Evolutionary conservation across 23 tunicate genomes (phyloP).

Genomic region (Clavelina lepadiformis): DNA sequence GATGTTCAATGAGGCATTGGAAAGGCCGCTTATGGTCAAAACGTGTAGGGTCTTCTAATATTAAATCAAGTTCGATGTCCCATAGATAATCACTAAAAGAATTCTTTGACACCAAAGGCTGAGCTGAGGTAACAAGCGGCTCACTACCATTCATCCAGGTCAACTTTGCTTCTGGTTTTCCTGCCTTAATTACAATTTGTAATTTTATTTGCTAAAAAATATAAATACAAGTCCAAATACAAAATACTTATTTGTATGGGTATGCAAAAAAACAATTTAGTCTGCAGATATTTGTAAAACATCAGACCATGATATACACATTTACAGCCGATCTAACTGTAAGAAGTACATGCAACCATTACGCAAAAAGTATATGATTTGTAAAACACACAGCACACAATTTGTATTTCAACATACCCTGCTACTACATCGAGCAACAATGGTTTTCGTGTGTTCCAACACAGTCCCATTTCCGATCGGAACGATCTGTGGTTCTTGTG

Average conservation of each 20-base stretch:
- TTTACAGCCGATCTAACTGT: no score
- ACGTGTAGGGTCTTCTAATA: conserved; percentile 53
- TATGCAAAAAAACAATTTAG: no score
- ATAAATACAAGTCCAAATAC: no score
- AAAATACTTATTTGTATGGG: no score
- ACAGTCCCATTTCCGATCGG: conserved; percentile 36
- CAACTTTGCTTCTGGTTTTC: conserved; percentile 51
- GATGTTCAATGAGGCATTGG: conserved; percentile 39
- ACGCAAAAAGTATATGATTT: no score
- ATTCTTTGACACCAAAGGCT: conserved; percentile 22
- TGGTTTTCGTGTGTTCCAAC: conserved; percentile 33
- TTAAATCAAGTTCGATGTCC: conserved; percentile 42
- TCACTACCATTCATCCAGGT: conserved; percentile 48
- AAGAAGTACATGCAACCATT: no score
- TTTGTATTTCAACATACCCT: conserved; percentile 13
- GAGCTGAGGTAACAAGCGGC: not conserved
- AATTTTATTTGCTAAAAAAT: no score
- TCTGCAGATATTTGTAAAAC: no score
- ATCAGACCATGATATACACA: no score
- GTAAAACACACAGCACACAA: no score
- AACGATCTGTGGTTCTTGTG: conserved; percentile 29
- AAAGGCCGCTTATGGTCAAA: conserved; percentile 74
- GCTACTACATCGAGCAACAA: conserved; percentile 57
- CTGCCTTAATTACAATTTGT: conserved; percentile 42
- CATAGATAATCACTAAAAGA: conserved; percentile 23